phyloP scores from a whole-genome alignment of 1,140 invertebrate genomes.

The Asbolus verrucosus region DNA sequence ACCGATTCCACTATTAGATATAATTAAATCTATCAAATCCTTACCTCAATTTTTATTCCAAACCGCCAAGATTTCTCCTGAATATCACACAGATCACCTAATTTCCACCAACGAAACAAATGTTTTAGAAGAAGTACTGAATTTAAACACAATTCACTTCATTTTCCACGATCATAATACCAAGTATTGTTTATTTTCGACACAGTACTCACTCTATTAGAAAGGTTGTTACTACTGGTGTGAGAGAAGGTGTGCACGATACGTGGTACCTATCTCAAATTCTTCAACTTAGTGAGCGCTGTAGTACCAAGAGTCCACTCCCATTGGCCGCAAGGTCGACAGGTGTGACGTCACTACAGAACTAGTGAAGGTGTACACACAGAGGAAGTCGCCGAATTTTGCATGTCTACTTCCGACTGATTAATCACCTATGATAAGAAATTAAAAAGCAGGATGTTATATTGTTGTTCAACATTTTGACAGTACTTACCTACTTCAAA shows the following conservation, averaged over 20 bases:
- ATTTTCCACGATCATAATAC: constrained; percentile 6
- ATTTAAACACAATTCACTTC: constrained; percentile 22
- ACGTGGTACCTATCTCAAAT: constrained; percentile 31
- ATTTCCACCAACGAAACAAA: constrained; percentile 4
- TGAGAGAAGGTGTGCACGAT: constrained; percentile 15
- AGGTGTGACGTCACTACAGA: constrained; percentile 49
- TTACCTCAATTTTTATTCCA: constrained; percentile 12
- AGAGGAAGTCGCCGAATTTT: constrained; percentile 40
- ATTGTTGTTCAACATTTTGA: constrained; percentile 10
- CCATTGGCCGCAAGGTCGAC: constrained; percentile 53
- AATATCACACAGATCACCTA: constrained; percentile 1
- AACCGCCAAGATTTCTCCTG: constrained; percentile 11
- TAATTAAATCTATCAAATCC: neutral
- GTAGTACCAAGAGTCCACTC: constrained; percentile 41
- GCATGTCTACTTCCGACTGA: constrained; percentile 40
- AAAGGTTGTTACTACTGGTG: constrained; percentile 9
- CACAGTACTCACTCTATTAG: constrained; percentile 26
- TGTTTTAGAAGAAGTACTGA: constrained; percentile 10
- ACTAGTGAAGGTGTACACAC: constrained; percentile 37
- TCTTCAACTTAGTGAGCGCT: constrained; percentile 20
- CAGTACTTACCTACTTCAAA: constrained; percentile 10
- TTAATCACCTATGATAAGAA: constrained; percentile 12
- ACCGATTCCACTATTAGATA: too few species aligned
- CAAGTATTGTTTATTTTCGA: constrained; percentile 12
- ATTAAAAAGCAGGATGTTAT: constrained; percentile 15